Percentiles rank a stretch among this genome's conserved stretches.
Conservation (phyloP, 2,888 invertebrate genomes). For the Heliconius aoede region DNA sequence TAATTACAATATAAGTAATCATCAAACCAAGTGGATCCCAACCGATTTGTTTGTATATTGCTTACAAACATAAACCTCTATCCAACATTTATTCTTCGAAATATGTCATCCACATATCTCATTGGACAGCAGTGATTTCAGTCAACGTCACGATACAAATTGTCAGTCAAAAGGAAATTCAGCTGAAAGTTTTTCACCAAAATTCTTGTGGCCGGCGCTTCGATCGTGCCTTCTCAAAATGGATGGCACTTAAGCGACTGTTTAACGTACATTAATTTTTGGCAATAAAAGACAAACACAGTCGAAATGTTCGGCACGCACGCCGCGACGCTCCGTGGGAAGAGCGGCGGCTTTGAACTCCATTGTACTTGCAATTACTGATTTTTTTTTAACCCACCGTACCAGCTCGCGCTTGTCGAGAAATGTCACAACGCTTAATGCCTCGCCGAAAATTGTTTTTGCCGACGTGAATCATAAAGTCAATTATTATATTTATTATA, state of each 20-base stretch:
- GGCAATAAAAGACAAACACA: conserved; percentile 82
- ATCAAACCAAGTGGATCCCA: neutral
- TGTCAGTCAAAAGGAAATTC: conserved; percentile 19
- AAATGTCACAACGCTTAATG: conserved; percentile 77
- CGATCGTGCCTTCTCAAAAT: conserved; percentile 62
- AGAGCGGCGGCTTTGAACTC: conserved; percentile 78
- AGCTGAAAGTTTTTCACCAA: conserved; percentile 63
- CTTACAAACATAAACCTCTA: neutral
- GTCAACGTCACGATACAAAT: conserved; percentile 16
- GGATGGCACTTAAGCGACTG: conserved; percentile 80
- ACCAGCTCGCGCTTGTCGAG: conserved; percentile 73
- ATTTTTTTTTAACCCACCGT: conserved; percentile 65
- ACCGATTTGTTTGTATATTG: neutral
- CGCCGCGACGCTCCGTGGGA: conserved; percentile 77
- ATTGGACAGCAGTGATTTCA: neutral
- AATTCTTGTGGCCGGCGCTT: conserved; percentile 59
- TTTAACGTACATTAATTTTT: conserved; percentile 83
- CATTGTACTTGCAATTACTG: conserved; percentile 81
- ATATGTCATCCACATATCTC: conserved; percentile 3
- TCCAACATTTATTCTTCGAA: neutral
- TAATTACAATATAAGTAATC: too few relatives aligned
- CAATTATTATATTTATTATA: conserved; percentile 37
- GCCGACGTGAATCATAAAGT: conserved; percentile 43
- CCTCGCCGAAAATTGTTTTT: conserved; percentile 61
- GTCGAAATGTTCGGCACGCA: conserved; percentile 78